Base-by-base conservation (phyloP, 1,140 invertebrate genomes). In the Triops longicaudatus region DNA sequence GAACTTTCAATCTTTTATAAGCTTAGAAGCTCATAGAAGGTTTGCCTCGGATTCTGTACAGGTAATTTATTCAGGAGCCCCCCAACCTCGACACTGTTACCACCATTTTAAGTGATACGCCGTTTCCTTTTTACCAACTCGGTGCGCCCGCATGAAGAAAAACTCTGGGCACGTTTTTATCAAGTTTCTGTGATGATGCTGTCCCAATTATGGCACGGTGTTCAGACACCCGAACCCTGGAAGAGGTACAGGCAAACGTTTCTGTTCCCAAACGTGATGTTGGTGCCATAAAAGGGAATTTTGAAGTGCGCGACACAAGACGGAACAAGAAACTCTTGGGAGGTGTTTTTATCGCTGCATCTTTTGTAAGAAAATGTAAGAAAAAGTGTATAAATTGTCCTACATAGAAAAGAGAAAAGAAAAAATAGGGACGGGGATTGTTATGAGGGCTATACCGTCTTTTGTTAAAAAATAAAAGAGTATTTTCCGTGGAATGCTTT, bases 351-450 rank as follows among this genome's bases (percentile, higher is more conserved):
- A 63, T 22, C 50, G 22, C 22, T 44, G 50, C 50, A 63, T 63
- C 50, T 63, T 63, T 63, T 63, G 50, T 63, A 63, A 63, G 50
- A 63, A 63, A 63, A 63, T 63, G 50, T 63, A 63, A 63, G 50
- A 63, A 63, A 63, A 63, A 63, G 17, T n/a, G 14, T 63, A n/a
- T n/a, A 17, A 63, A 22, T 63, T 63, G 50, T 63, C 50, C 50
- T 63, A 14, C 50, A 63, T 63, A 63, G 14, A 63, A 63, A 22
- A 63, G 31, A 37, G 31, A 63, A 63, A 50, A 50, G 50, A 63
- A 63, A 63, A 63, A 0, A 6, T 22, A 17, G 7, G 22, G 22
- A 63, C 50, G 50, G n/a, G 50, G 50, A 63, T 6, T 63, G 50
- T 63, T 63, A 63, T 63, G 50, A 63, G 50, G 50, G 50, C 50